phyloP scores from a whole-genome alignment of 2,113 vertebrate genomes.

The Lepisosteus oculatus region DNA sequence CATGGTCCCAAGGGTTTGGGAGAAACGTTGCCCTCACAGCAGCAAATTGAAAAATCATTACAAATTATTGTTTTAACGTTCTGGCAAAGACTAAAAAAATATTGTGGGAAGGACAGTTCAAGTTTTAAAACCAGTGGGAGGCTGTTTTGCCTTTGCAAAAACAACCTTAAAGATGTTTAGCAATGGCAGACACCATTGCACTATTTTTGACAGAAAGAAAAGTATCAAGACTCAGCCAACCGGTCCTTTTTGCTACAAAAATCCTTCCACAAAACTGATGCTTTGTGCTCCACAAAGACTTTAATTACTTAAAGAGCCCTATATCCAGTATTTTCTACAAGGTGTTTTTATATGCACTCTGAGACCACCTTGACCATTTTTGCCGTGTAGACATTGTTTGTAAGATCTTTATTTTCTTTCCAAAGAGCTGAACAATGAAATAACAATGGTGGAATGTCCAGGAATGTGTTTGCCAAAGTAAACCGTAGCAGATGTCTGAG shows the following conservation, averaged over 20 bases:
- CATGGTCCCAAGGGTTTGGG: background rate
- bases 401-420: conserved; percentile 44
- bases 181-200: conserved; percentile 1
- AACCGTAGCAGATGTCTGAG: conserved; percentile 37
- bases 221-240: too few relatives aligned
- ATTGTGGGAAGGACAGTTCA: conserved; percentile 1
- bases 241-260: too few relatives aligned
- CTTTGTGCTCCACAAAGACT: background rate
- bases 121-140: conserved; percentile 24
- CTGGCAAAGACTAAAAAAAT: conserved; percentile 18
- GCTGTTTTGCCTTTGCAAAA: conserved; percentile 5
- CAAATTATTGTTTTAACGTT: conserved; percentile 29
- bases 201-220: background rate
- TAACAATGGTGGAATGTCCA: conserved; percentile 30
- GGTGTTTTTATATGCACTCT: conserved; percentile 1
- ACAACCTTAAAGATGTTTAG: conserved; percentile 25
- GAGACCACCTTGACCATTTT: conserved; percentile 11
- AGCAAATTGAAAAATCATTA: conserved; percentile 24
- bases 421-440: conserved; percentile 47
- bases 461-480: conserved; percentile 35
- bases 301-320: background rate
- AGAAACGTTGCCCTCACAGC: conserved; percentile 15
- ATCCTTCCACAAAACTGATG: background rate
- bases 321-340: conserved; percentile 10
- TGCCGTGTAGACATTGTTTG: conserved; percentile 22